Evolutionary conservation across 2,888 invertebrate genomes (phyloP).

Genomic region (Isotomurus palustris): DNA sequence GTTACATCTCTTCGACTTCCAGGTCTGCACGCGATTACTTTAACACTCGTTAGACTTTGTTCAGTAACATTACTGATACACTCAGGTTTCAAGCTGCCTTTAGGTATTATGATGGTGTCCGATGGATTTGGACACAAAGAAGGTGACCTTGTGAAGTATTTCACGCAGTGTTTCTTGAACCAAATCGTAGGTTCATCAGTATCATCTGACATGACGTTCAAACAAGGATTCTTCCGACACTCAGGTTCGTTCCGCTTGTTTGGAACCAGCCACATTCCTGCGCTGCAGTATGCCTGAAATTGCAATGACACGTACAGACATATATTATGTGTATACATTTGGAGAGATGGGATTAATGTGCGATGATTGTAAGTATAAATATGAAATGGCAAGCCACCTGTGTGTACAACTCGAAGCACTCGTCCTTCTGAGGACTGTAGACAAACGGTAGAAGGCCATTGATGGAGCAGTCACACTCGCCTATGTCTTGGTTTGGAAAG

Average conservation of each 20-base stretch:
- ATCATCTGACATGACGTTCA: constrained; percentile 6
- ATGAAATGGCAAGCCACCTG: constrained; percentile 9
- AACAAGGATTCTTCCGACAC: constrained; percentile 22
- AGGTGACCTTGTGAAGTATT: not conserved
- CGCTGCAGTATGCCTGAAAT: constrained; percentile 21
- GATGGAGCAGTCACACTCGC: constrained; percentile 25
- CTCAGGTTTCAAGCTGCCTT: not conserved
- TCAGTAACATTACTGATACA: not conserved
- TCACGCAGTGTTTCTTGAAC: constrained; percentile 21
- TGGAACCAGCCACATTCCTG: constrained; percentile 27
- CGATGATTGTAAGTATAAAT: not conserved
- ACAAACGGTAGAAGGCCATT: constrained; percentile 9
- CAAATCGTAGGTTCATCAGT: constrained; percentile 13
- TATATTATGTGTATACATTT: not conserved
- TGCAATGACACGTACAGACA: not conserved
- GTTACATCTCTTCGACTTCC: constrained; percentile 24
- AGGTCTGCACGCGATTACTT: constrained; percentile 15
- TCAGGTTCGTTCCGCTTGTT: not conserved
- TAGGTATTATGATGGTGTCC: not conserved
- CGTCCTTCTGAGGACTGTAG: constrained; percentile 12
- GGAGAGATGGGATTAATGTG: not conserved
- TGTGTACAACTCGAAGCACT: constrained; percentile 23
- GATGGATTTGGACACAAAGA: not conserved
- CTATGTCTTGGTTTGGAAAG: constrained; percentile 6
- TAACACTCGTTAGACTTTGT: not conserved